phyloP scores from a whole-genome alignment of 1,140 invertebrate species.

The Papilio machaon region DNA sequence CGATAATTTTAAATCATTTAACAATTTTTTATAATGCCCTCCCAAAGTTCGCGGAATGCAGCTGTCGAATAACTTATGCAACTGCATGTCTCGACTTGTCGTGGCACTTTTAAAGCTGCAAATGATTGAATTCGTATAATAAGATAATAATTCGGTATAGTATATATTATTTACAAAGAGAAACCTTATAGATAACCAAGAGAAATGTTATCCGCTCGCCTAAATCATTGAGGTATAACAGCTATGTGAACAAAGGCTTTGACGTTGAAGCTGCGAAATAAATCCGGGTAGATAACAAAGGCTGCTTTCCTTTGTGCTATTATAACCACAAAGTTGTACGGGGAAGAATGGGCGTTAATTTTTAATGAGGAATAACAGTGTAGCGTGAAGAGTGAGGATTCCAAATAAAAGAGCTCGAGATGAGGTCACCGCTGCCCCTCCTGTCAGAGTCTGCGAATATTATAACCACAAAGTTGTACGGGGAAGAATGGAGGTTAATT shows the following conservation, averaged over 20 bases:
- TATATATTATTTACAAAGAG: background rate
- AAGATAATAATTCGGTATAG: background rate
- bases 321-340: background rate
- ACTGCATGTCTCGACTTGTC: background rate
- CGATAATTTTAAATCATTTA: background rate
- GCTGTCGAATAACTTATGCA: background rate
- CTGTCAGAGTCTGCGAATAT: constrained; percentile 57
- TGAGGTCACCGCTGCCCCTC: constrained; percentile 67
- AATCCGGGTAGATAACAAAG: background rate
- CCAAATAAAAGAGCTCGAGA: constrained; percentile 50
- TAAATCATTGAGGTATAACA: background rate
- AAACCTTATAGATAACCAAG: background rate
- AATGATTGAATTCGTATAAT: background rate
- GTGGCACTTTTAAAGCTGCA: background rate
- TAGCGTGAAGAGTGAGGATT: constrained; percentile 33
- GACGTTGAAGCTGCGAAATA: background rate
- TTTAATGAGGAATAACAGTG: constrained; percentile 36
- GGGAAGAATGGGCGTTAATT: constrained; percentile 27
- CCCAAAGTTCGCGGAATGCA: constrained; percentile 5
- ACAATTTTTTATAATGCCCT: background rate
- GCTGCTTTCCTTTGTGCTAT: constrained; percentile 16
- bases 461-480: background rate
- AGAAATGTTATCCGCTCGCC: background rate
- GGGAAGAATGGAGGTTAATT: constrained; percentile 27
- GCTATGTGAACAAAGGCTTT: constrained; percentile 6